These are phyloP conservation scores for Thymelicus sylvestris DNA, from an alignment of 2,888 invertebrate species.

Conservation along the genomic window DNA sequence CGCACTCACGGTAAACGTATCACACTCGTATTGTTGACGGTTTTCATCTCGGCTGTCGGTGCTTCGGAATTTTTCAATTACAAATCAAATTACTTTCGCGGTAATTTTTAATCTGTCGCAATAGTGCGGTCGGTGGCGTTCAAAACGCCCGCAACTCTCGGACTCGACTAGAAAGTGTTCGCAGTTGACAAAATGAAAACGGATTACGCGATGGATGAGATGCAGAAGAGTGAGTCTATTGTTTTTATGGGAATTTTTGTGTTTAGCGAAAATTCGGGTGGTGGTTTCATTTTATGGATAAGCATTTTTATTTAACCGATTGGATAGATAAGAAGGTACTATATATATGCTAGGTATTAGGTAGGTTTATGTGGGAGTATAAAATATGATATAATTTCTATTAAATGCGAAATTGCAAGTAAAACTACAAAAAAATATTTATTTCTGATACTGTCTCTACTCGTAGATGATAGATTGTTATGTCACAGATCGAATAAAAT, in stretches of 20 bases:
- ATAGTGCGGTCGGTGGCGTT: slow-evolving; percentile 61
- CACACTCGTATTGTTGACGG: slow-evolving; percentile 38
- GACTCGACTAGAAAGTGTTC: slow-evolving; percentile 67
- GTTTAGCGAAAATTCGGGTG: slow-evolving; percentile 1
- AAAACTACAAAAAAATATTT: neutral
- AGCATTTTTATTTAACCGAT: neutral
- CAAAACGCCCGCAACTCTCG: slow-evolving; percentile 54
- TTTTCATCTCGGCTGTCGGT: slow-evolving; percentile 41
- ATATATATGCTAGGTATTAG: no score
- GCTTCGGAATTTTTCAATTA: slow-evolving; percentile 72
- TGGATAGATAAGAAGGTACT: no score
- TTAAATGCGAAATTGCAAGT: neutral
- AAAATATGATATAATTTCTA: neutral
- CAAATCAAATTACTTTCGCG: slow-evolving; percentile 65
- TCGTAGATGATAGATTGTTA: slow-evolving; percentile 10
- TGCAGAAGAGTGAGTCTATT: slow-evolving; percentile 79
- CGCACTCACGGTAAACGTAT: slow-evolving; percentile 31
- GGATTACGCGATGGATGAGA: slow-evolving; percentile 83
- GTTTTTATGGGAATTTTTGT: slow-evolving; percentile 16
- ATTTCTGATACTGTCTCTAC: slow-evolving; percentile 8
- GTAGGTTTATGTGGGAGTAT: no score
- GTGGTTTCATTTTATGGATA: neutral
- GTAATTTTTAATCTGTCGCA: slow-evolving; percentile 59
- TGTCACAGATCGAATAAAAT: neutral
- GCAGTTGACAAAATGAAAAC: slow-evolving; percentile 73